A percentile compares a stretch with the other conserved stretches of the same genome.
Evolutionary conservation across 1,140 invertebrate genomes (phyloP).

Genomic region (Oryctes rhinoceros): DNA sequence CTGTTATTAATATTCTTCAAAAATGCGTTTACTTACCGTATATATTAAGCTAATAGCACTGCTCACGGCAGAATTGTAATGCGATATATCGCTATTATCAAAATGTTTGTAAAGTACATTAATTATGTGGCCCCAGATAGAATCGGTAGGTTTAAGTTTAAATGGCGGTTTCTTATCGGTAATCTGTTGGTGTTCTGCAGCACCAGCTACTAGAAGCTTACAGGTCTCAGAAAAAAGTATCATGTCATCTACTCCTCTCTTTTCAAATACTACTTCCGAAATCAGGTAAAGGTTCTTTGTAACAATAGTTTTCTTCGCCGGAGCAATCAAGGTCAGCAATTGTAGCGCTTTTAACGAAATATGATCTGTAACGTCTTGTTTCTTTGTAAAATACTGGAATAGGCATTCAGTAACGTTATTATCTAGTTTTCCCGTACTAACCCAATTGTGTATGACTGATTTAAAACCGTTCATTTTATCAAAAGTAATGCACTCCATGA

Average conservation of each 20-base stretch:
- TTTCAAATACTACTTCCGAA: constrained; percentile 47
- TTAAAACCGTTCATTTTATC: constrained; percentile 51
- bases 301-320: constrained; percentile 52
- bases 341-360: constrained; percentile 48
- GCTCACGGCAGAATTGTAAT: constrained; percentile 50
- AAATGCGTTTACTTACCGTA: constrained; percentile 47
- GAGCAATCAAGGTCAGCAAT: constrained; percentile 53
- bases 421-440: constrained; percentile 53
- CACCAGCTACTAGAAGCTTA: constrained; percentile 48
- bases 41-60: constrained; percentile 52
- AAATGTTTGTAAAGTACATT: constrained; percentile 51
- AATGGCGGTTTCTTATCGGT: constrained; percentile 50
- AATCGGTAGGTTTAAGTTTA: constrained; percentile 51
- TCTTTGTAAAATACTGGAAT: constrained; percentile 55
- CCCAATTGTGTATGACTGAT: constrained; percentile 55
- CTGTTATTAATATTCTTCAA: too few relatives aligned
- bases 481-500: constrained; percentile 48
- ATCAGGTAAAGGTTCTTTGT: constrained; percentile 56
- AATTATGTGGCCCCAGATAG: constrained; percentile 49
- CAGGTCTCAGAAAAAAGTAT: constrained; percentile 51
- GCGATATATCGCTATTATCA: constrained; percentile 49
- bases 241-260: constrained; percentile 49
- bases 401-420: constrained; percentile 56
- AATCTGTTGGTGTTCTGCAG: constrained; percentile 51
- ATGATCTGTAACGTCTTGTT: constrained; percentile 47